Conservation (phyloP, 1,140 invertebrate species). For the Ostrea edulis region DNA sequence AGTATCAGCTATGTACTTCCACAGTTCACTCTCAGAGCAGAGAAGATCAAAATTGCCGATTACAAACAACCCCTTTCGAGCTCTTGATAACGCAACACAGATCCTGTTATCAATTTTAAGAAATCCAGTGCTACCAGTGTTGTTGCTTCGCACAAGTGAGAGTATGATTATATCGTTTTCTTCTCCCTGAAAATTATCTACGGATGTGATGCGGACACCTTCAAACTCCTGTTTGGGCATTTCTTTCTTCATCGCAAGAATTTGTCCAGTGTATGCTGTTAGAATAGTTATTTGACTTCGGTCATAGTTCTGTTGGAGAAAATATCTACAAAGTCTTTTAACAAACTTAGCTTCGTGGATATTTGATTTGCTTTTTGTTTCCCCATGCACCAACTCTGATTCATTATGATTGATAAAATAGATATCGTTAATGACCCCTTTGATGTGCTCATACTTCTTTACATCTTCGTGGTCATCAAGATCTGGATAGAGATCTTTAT, state of each 20-base stretch:
- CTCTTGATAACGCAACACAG: conserved; percentile 91
- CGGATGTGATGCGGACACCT: conserved; percentile 82
- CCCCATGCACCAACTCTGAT: conserved; percentile 69
- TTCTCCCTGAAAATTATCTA: conserved; percentile 89
- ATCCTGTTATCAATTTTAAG: conserved; percentile 88
- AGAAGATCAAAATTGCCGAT: conserved; percentile 86
- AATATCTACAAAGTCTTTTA: conserved; percentile 72
- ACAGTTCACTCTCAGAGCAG: conserved; percentile 73
- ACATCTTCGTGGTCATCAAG: conserved; percentile 75
- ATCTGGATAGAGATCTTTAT: conserved; percentile 75
- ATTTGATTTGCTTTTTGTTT: conserved; percentile 76
- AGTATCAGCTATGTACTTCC: conserved; percentile 75
- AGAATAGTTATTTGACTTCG: conserved; percentile 77
- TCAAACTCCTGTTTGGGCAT: conserved; percentile 70
- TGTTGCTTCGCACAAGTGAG: conserved; percentile 88
- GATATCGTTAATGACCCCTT: conserved; percentile 75
- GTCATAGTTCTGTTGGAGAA: conserved; percentile 77
- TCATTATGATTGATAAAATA: conserved; percentile 77
- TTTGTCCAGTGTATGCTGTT: conserved; percentile 78
- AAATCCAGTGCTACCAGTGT: conserved; percentile 87
- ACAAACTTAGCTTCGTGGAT: conserved; percentile 75
- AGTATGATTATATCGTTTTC: conserved; percentile 92
- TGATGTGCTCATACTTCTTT: conserved; percentile 67
- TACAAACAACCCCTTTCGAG: conserved; percentile 86
- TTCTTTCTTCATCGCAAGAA: conserved; percentile 69